Base-by-base conservation (phyloP, 1,140 invertebrate genomes). In the Nephotettix cincticeps region DNA sequence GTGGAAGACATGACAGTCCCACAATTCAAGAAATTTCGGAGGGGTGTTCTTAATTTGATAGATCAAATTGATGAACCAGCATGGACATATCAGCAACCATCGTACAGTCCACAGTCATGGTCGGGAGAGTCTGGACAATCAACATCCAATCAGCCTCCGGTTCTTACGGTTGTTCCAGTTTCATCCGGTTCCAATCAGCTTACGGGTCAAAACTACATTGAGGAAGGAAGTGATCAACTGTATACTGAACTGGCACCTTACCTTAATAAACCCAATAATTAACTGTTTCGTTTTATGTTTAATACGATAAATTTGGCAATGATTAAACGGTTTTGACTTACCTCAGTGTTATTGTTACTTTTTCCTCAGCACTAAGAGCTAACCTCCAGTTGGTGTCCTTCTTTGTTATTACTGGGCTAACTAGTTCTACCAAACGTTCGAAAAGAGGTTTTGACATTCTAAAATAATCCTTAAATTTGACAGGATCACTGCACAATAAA, bases 201-300 rank as follows among this genome's bases (percentile, higher is more conserved):
- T n/a, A n/a, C 32, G 4, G 4, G 32, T 36, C 32, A 36, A 36
- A 36, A 36, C 32, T 36, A 36, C 32, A 36, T 36, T 36, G 32
- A 36, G 4, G 32, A 36, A 36, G 32, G 32, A 36, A 36, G 14
- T 36, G 32, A 36, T 36, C 63, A 36, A 65, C 30, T 65, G 23
- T 65, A 36, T 43, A 65, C 63, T 65, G 63, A 65, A 65, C 63
- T 65, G 63, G 63, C 63, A 65, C 63, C 63, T 65, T 65, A n/a
- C 36, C 28, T 65, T 65, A 65, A n/a, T 13, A 65, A 65, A 9
- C 63, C 63, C 27, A 65, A 19, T 13, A 32, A 28, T 11, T 61
- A 25, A 28, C 13, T 61, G 17, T 36, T 65, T 11, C 11, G n/a
- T 65, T 32, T 36, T 36, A 23, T 30, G 28, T 65, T 65, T 65